Evolutionary conservation across 1,140 invertebrate genomes (phyloP).

Genomic region (Zeugodacus cucurbitae): DNA sequence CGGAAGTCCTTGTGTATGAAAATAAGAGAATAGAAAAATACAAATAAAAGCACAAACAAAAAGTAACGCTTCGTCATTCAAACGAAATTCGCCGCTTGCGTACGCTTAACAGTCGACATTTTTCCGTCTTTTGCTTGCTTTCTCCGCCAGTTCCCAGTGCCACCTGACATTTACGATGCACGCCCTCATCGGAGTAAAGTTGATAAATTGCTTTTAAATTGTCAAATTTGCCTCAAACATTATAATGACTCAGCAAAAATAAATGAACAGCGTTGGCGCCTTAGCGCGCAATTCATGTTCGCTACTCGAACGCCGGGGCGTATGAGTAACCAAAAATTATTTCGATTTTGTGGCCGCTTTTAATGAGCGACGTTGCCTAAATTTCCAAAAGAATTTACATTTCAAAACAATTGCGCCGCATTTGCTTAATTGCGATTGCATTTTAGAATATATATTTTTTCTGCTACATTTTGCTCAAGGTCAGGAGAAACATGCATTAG

Average conservation of each 20-base stretch:
- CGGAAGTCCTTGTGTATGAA: background rate
- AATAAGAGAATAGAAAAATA: background rate
- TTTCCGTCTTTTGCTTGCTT: background rate
- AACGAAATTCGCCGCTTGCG: background rate
- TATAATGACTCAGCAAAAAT: background rate
- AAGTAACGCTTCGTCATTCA: background rate
- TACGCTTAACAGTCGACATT: background rate
- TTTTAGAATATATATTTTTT: background rate
- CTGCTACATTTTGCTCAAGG: background rate
- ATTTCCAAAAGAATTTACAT: background rate
- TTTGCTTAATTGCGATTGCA: background rate
- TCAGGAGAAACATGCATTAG: background rate
- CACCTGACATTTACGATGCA: background rate
- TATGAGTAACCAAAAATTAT: background rate
- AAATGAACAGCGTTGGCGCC: background rate
- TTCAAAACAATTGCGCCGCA: background rate
- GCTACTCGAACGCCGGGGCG: background rate
- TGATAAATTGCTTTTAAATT: background rate
- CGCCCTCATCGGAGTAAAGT: background rate
- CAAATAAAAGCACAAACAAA: background rate
- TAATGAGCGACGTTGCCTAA: background rate
- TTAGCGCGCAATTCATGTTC: background rate
- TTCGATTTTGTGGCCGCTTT: background rate
- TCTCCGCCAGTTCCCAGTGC: background rate
- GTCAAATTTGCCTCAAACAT: background rate